Percentiles rank a stretch among this genome's conserved stretches.
These are phyloP conservation scores for Nycticebus coucang DNA, from an alignment of 2,113 vertebrate species.

Conservation along the genomic window DNA sequence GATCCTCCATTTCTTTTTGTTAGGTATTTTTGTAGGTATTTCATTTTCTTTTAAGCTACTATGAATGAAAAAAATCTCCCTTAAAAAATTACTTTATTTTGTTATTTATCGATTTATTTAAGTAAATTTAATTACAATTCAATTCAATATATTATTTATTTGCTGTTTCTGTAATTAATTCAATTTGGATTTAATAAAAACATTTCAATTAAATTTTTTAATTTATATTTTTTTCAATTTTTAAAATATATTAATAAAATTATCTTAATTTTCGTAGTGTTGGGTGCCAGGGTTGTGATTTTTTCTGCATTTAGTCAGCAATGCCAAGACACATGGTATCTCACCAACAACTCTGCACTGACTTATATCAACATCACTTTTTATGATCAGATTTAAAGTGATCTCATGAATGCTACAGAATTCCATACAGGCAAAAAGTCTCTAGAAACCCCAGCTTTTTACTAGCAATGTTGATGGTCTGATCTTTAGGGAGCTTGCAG, in stretches of 20 bases:
- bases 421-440: slow-evolving; percentile 87
- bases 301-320: slow-evolving; percentile 88
- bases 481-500: background rate
- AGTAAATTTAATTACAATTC: background rate
- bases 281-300: slow-evolving; percentile 86
- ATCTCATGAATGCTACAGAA: slow-evolving; percentile 87
- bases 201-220: background rate
- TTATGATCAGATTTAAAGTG: slow-evolving; percentile 89
- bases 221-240: background rate
- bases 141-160: background rate
- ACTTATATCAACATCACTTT: slow-evolving; percentile 88
- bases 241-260: slow-evolving; percentile 62
- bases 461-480: background rate
- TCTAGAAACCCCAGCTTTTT: slow-evolving; percentile 86
- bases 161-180: background rate
- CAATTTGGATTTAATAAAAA: background rate
- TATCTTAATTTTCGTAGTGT: slow-evolving; percentile 90
- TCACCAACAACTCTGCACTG: slow-evolving; percentile 87
- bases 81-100: background rate
- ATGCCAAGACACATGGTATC: slow-evolving; percentile 87
- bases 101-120: background rate
- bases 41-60: too few relatives aligned
- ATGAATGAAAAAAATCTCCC: background rate
- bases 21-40: too few relatives aligned
- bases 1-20: too few relatives aligned